A percentile compares a stretch with the other conserved stretches of the same genome.
Conservation (phyloP, 1,140 invertebrate genomes). For the Drosophila sturtevanti region DNA sequence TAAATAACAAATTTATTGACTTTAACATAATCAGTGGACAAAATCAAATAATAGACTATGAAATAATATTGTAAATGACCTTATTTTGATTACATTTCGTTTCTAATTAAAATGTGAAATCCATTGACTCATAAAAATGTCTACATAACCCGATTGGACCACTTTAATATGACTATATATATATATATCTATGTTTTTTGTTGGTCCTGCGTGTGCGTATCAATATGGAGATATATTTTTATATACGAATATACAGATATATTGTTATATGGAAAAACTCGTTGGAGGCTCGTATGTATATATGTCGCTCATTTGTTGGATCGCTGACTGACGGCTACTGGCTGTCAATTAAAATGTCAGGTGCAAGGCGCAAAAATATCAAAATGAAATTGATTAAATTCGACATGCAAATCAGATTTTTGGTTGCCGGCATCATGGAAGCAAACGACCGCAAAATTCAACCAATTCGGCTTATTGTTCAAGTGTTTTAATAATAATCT, state of each 20-base stretch:
- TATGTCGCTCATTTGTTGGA: slow-evolving; percentile 13
- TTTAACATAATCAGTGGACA: too few species aligned
- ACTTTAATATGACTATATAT: neutral
- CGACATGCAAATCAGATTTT: slow-evolving; percentile 18
- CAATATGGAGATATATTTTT: neutral
- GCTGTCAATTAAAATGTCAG: slow-evolving; percentile 13
- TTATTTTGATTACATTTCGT: too few species aligned
- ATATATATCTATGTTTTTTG: neutral
- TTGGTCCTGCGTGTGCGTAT: neutral
- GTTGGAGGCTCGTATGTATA: neutral
- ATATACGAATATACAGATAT: neutral
- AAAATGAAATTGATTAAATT: slow-evolving; percentile 8
- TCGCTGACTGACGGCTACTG: slow-evolving; percentile 15
- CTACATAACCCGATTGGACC: neutral
- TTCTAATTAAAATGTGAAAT: neutral
- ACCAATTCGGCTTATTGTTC: neutral
- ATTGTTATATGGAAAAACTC: neutral
- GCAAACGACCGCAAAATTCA: slow-evolving; percentile 2
- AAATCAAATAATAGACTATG: too few species aligned
- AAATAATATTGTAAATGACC: too few species aligned
- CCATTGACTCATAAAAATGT: neutral
- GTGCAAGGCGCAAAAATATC: slow-evolving; percentile 16
- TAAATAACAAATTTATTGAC: too few species aligned
- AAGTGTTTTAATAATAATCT: neutral
- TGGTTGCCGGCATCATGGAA: neutral